Conservation (phyloP, 2,888 invertebrate species). For the Eristalinus aeneus region DNA sequence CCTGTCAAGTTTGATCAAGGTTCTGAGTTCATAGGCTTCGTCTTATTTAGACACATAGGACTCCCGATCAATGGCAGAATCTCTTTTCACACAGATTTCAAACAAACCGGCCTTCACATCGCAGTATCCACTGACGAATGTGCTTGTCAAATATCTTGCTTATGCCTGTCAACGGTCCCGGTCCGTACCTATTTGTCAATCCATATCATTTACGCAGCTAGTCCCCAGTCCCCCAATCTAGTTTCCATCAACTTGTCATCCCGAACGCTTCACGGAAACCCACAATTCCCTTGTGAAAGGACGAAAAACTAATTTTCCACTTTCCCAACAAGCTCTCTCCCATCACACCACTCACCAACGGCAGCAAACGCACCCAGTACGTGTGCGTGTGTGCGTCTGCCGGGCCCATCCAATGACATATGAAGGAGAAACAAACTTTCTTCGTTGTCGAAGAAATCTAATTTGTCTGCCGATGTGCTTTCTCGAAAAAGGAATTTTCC, state of each 20-base stretch:
- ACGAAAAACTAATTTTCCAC: conserved; percentile 33
- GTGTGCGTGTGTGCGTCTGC: background rate
- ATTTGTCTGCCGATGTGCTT: conserved; percentile 47
- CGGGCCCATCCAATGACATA: conserved; percentile 33
- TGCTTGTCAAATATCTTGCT: background rate
- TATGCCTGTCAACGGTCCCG: background rate
- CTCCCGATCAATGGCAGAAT: too few species aligned
- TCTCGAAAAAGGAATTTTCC: conserved; percentile 45
- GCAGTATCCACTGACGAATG: background rate
- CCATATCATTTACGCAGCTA: background rate
- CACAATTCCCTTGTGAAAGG: background rate
- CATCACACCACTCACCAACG: background rate
- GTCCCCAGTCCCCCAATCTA: background rate
- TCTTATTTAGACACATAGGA: too few species aligned
- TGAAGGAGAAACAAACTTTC: conserved; percentile 46
- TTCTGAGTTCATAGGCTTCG: too few species aligned
- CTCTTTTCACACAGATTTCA: too few species aligned
- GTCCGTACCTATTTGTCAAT: background rate
- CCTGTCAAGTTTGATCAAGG: too few species aligned
- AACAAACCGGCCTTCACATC: too few species aligned
- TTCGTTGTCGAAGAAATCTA: conserved; percentile 23
- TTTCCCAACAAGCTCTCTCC: background rate
- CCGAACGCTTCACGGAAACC: background rate
- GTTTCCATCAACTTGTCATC: conserved; percentile 1
- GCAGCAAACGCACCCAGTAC: background rate